phyloP scores from a whole-genome alignment of 92 coral and sea anemone genomes.

The Zoanthus sansibaricus region DNA sequence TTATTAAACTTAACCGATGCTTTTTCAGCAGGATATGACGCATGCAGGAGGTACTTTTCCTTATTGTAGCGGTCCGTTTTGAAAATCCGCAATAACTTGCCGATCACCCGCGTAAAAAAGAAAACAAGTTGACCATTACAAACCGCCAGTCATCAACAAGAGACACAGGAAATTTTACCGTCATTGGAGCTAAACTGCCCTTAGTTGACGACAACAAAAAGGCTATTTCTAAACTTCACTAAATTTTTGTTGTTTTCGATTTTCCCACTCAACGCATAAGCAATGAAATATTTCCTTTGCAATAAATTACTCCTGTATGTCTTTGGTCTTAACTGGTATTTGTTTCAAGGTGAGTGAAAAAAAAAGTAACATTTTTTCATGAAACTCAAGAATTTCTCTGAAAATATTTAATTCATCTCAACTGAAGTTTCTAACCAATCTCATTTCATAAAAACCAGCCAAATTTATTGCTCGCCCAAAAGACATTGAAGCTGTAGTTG shows the following conservation, averaged over 20 bases:
- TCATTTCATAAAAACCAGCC: not conserved
- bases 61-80: slow-evolving; percentile 18
- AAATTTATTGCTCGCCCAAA: slow-evolving; percentile 11
- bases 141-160: slow-evolving; percentile 6
- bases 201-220: not conserved
- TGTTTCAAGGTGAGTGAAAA: slow-evolving; percentile 25
- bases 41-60: not conserved
- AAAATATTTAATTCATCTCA: not conserved
- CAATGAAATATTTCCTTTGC: not conserved
- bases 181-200: slow-evolving; percentile 8
- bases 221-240: not conserved
- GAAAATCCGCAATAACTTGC: slow-evolving; percentile 29
- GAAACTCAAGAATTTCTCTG: not conserved
- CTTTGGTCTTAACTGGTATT: not conserved
- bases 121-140: slow-evolving; percentile 7
- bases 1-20: slow-evolving; percentile 28
- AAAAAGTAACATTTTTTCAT: not conserved
- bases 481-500: slow-evolving; percentile 34
- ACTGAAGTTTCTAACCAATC: not conserved
- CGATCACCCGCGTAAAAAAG: slow-evolving; percentile 23
- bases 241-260: slow-evolving; percentile 1
- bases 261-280: not conserved
- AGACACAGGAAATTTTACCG: slow-evolving; percentile 17
- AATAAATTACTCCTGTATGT: not conserved
- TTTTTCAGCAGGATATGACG: slow-evolving; percentile 36